phyloP scores from a whole-genome alignment of 1,140 invertebrate genomes.

The Drosophila melanica region DNA sequence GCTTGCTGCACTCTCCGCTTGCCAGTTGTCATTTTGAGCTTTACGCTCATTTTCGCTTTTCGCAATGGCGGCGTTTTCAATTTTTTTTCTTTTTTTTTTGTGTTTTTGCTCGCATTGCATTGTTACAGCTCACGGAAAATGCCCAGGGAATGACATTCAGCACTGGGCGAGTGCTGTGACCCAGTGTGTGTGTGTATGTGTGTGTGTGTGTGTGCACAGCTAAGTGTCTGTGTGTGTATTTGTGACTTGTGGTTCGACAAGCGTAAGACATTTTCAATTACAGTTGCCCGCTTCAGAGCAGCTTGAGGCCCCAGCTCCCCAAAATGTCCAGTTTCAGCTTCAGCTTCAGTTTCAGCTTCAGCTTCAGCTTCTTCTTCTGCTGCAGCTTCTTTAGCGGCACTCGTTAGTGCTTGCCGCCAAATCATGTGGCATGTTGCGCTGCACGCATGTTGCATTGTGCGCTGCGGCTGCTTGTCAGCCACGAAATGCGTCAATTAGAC shows the following conservation, averaged over 20 bases:
- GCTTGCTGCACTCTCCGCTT: neutral
- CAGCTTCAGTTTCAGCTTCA: constrained; percentile 12
- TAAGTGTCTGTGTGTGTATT: constrained; percentile 33
- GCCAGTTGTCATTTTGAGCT: constrained; percentile 74
- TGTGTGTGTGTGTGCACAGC: constrained; percentile 18
- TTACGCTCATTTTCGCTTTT: constrained; percentile 78
- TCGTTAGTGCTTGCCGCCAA: constrained; percentile 40
- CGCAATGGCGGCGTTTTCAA: constrained; percentile 60
- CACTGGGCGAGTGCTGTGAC: constrained; percentile 11
- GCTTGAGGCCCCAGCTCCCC: neutral
- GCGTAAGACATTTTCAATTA: constrained; percentile 83
- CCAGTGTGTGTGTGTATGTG: constrained; percentile 10
- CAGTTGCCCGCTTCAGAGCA: constrained; percentile 44
- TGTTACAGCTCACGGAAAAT: constrained; percentile 55
- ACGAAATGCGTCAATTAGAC: constrained; percentile 82
- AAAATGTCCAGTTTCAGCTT: constrained; percentile 16
- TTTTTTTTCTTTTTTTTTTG: constrained; percentile 7
- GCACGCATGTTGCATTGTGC: constrained; percentile 40
- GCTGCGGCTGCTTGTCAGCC: constrained; percentile 64
- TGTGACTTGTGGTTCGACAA: constrained; percentile 78
- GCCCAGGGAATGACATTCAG: constrained; percentile 41
- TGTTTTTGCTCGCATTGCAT: constrained; percentile 44
- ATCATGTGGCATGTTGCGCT: constrained; percentile 58
- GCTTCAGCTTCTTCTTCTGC: constrained; percentile 17
- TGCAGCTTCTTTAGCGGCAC: constrained; percentile 15